phyloP scores from a whole-genome alignment of 2,797 vertebrate species.

The Luscinia megarhynchos region DNA sequence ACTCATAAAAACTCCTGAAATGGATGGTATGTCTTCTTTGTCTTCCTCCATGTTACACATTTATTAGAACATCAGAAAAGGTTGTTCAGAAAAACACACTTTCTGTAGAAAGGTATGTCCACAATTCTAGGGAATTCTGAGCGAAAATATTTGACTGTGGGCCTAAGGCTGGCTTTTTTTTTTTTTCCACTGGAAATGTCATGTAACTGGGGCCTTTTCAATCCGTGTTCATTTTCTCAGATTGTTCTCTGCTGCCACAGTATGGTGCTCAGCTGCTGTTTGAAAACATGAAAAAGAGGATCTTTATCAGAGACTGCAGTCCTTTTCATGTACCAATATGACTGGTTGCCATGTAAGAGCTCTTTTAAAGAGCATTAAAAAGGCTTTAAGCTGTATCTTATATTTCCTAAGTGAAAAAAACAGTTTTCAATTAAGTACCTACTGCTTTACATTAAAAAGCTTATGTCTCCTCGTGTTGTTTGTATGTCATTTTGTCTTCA shows the following conservation, averaged over 20 bases:
- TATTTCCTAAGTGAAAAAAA: neutral
- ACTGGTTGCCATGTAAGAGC: slow-evolving; percentile 11
- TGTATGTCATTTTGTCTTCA: neutral
- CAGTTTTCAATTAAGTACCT: slow-evolving; percentile 19
- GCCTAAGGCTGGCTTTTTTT: neutral
- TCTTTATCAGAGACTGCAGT: slow-evolving; percentile 30
- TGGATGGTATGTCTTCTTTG: neutral
- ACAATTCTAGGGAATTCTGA: neutral
- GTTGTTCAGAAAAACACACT: neutral
- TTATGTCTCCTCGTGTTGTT: neutral
- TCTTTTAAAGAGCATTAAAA: slow-evolving; percentile 24
- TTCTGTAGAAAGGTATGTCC: neutral
- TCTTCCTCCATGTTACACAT: neutral
- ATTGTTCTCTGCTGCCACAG: slow-evolving; percentile 70
- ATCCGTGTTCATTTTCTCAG: slow-evolving; percentile 51
- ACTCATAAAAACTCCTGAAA: neutral
- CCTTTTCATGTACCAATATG: slow-evolving; percentile 27
- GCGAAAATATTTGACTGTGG: neutral
- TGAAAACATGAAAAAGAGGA: slow-evolving; percentile 59
- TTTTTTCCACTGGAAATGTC: slow-evolving; percentile 27
- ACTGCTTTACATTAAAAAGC: slow-evolving; percentile 9
- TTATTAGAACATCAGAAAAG: neutral
- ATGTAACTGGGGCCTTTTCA: slow-evolving; percentile 55
- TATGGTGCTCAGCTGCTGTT: slow-evolving; percentile 66
- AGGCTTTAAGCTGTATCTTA: neutral